Conservation (phyloP, 2,888 invertebrate genomes). For the Andrena hattorfiana region DNA sequence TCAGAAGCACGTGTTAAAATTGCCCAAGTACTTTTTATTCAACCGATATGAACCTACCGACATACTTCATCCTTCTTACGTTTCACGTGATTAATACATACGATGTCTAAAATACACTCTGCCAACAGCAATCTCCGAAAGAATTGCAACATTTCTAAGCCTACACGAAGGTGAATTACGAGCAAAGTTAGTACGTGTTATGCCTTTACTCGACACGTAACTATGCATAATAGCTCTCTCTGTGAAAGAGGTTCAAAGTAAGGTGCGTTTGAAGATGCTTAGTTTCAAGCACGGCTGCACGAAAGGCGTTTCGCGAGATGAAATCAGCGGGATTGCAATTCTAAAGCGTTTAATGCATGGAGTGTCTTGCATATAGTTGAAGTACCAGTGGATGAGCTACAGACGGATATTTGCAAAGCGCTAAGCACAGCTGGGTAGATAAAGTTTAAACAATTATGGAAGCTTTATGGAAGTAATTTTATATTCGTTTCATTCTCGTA, state of each 20-base stretch:
- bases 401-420: not conserved
- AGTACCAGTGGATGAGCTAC: not conserved
- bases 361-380: not conserved
- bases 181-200: not conserved
- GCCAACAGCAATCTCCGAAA: too few species aligned
- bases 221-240: not conserved
- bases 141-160: not conserved
- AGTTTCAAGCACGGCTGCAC: not conserved
- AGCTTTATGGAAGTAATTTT: too few species aligned
- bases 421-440: not conserved
- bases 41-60: too few species aligned
- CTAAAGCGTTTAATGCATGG: not conserved
- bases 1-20: too few species aligned
- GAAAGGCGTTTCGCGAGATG: not conserved
- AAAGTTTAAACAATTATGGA: not conserved
- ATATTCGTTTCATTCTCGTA: too few species aligned
- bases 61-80: too few species aligned
- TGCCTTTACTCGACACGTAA: not conserved
- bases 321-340: not conserved
- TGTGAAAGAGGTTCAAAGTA: constrained; percentile 3
- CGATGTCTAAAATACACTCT: too few species aligned
- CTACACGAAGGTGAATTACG: not conserved
- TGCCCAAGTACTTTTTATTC: too few species aligned
- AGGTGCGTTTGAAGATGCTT: not conserved
- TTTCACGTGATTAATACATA: too few species aligned